A percentile compares a stretch with the other conserved stretches of the same genome.
Evolutionary conservation across 1,140 invertebrate genomes (phyloP).

Genomic region (Trigoniulus corallinus): DNA sequence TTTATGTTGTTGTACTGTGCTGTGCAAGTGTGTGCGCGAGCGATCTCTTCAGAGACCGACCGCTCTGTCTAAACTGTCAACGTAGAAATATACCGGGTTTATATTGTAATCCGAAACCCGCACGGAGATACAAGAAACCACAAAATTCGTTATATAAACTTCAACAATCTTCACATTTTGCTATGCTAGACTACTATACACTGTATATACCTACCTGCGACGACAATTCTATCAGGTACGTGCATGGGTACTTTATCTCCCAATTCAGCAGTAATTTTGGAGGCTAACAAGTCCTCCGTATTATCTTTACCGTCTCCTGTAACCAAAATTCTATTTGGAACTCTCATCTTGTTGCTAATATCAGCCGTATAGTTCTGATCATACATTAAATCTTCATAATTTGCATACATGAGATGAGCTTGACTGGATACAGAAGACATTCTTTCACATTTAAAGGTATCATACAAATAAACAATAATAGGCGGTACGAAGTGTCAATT

Average conservation of each 20-base stretch:
- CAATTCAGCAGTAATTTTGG: slow-evolving; percentile 6
- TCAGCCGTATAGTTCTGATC: slow-evolving; percentile 53
- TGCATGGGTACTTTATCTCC: slow-evolving; percentile 64
- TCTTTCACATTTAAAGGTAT: neutral
- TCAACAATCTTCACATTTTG: too few species aligned
- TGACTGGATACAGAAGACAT: slow-evolving; percentile 39
- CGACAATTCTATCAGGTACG: slow-evolving; percentile 76
- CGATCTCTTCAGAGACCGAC: too few species aligned
- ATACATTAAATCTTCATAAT: slow-evolving; percentile 39
- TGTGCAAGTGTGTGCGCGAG: too few species aligned
- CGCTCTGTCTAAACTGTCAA: too few species aligned
- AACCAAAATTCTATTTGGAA: slow-evolving; percentile 56
- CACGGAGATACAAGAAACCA: too few species aligned
- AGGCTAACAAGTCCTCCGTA: slow-evolving; percentile 8
- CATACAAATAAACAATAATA: neutral
- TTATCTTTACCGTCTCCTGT: slow-evolving; percentile 15
- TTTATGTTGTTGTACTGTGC: too few species aligned
- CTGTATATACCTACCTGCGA: slow-evolving; percentile 54
- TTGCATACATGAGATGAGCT: slow-evolving; percentile 37
- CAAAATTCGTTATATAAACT: too few species aligned
- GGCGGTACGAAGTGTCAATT: too few species aligned
- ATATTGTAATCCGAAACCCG: too few species aligned
- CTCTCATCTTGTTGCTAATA: slow-evolving; percentile 56
- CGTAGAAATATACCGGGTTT: too few species aligned
- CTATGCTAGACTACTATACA: too few species aligned